Conservation (phyloP, 2,888 invertebrate species). For the Pherbina coryleti region DNA sequence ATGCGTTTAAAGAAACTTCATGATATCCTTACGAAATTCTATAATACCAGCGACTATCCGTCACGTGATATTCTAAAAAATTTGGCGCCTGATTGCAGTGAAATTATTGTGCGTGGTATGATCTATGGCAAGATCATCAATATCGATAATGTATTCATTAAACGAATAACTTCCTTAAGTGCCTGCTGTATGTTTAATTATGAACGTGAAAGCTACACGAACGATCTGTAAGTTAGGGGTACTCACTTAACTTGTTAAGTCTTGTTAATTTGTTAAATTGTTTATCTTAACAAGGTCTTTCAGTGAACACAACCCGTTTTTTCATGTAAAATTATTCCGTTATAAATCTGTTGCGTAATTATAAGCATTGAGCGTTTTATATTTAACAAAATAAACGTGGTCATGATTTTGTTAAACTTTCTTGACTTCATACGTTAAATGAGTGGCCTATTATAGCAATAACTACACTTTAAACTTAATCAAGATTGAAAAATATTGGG, state of each 20-base stretch:
- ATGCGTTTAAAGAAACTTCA: constrained; percentile 57
- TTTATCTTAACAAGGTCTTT: not conserved
- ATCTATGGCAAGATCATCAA: constrained; percentile 55
- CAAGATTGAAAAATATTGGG: too few species aligned
- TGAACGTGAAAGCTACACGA: constrained; percentile 53
- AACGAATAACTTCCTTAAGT: constrained; percentile 59
- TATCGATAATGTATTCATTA: constrained; percentile 55
- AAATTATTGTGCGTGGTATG: constrained; percentile 59
- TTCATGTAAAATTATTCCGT: too few species aligned
- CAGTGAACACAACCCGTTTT: too few species aligned
- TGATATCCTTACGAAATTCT: constrained; percentile 57
- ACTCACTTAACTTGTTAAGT: not conserved
- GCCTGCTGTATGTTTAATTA: constrained; percentile 67
- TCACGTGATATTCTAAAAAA: constrained; percentile 56
- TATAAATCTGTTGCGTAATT: too few species aligned
- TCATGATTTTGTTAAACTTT: too few species aligned
- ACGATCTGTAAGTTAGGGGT: constrained; percentile 53
- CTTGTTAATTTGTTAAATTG: not conserved
- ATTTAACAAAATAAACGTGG: too few species aligned
- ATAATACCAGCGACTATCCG: constrained; percentile 59
- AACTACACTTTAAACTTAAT: too few species aligned
- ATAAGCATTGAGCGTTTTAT: too few species aligned
- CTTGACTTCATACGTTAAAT: too few species aligned
- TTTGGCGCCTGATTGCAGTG: constrained; percentile 60
- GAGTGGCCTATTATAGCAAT: too few species aligned